phyloP scores from a whole-genome alignment of 2,797 vertebrate species.

The Poeciliopsis turneri region DNA sequence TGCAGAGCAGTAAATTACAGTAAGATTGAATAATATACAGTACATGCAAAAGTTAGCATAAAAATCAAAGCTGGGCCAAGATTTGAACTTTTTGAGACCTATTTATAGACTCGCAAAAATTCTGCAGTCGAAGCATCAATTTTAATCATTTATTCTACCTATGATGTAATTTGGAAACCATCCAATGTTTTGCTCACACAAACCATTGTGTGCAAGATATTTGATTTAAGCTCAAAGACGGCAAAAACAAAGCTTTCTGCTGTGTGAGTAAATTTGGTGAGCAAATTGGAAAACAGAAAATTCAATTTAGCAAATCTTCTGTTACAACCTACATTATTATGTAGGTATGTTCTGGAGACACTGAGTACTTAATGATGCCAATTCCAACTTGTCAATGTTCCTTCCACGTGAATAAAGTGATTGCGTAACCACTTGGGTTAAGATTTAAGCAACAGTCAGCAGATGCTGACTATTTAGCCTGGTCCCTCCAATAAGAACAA shows the following conservation, averaged over 20 bases:
- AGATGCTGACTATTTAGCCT: constrained; percentile 21
- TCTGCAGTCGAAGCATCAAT: neutral
- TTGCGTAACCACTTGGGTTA: constrained; percentile 2
- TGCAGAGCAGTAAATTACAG: neutral
- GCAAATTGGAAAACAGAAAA: neutral
- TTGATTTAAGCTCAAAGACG: neutral
- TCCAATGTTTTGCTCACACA: neutral
- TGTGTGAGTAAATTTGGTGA: neutral
- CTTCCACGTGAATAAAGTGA: constrained; percentile 29
- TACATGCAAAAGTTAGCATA: no score
- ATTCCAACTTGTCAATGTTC: constrained; percentile 7
- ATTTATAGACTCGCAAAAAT: neutral
- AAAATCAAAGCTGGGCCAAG: neutral
- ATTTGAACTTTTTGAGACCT: neutral
- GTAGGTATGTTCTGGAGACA: neutral
- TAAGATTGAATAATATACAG: no score
- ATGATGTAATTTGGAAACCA: neutral
- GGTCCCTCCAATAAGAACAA: constrained; percentile 31
- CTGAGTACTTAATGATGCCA: neutral
- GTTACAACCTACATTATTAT: neutral
- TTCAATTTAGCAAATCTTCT: neutral
- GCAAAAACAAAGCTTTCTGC: neutral
- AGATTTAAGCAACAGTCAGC: constrained; percentile 6
- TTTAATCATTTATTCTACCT: neutral
- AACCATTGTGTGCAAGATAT: neutral